These are phyloP conservation scores for Oncorhynchus gorbuscha DNA, from an alignment of 2,113 vertebrate species.

Conservation along the genomic window DNA sequence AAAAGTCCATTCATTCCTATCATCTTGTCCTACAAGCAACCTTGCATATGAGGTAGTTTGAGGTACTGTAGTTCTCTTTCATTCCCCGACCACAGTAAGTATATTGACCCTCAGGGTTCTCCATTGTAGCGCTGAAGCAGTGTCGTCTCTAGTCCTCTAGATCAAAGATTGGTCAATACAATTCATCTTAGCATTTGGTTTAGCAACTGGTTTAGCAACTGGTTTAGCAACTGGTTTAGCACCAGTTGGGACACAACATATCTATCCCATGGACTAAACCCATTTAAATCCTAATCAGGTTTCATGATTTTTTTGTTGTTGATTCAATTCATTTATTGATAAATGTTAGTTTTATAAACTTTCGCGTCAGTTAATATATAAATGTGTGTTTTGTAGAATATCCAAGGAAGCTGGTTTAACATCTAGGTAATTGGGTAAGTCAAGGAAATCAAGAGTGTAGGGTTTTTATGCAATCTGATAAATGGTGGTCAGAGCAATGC, in stretches of 20 bases:
- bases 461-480: background rate
- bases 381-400: background rate
- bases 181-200: slow-evolving; percentile 74
- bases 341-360: background rate
- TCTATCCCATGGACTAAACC: slow-evolving; percentile 33
- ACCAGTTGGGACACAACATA: slow-evolving; percentile 52
- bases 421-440: no score
- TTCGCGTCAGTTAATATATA: background rate
- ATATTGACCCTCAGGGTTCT: slow-evolving; percentile 80
- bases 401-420: background rate
- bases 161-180: slow-evolving; percentile 87
- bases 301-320: no score
- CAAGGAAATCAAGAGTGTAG: no score
- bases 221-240: slow-evolving; percentile 16
- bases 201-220: background rate
- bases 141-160: slow-evolving; percentile 84
- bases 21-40: background rate
- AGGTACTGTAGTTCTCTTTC: slow-evolving; percentile 20
- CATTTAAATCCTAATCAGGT: slow-evolving; percentile 48
- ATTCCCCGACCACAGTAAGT: slow-evolving; percentile 61
- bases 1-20: background rate
- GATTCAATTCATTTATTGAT: background rate
- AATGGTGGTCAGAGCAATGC: background rate
- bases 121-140: slow-evolving; percentile 74
- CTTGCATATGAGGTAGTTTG: background rate